Evolutionary conservation across 2,888 invertebrate species (phyloP), one percentile per base, ranked within the genome.

Genomic region (Cephalotes varians): DNA sequence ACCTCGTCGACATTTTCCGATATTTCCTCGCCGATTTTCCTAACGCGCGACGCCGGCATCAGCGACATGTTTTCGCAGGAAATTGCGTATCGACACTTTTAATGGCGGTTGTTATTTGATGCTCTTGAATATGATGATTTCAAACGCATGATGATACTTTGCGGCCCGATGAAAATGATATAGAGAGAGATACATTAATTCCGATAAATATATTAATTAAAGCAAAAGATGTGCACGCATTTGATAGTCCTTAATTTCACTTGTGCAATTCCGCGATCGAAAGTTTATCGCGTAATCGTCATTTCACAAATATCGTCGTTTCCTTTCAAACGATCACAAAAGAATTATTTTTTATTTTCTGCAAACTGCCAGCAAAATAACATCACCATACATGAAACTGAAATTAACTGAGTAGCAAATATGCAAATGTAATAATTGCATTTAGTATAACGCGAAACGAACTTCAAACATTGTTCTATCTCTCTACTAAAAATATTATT

Each of bases 21-120:
- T 73, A 76, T 84, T 83, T 71, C 83, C 37, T 15, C 12, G 51
- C 40, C 74, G 73, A 69, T 62, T 74, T 69, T 74, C 44, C 40
- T 49, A 44, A 37, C 62, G 49, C 21, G 80, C 21, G 49, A 28
- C 80, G 54, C 64, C 54, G 65, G 44, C 49, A 72, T 72, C 71
- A 58, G 65, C 65, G 72, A 40, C 54, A 49, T 56, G 54, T 64
- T 80, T 56, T 64, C 54, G 83, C 49, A 71, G 58, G 72, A 71
- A 37, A 74, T 47, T 67, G 81, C 64, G 54, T 81, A 83, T 83
- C 81, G 80, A 80, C 80, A 83, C 80, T 80, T 79, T 83, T 80
- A 83, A 83, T 73, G 72, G 83, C 37, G 62, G 47, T 25, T 49
- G 72, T 73, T 83, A 81, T 72, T 28, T 58, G 72, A 80, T 44